These are phyloP conservation scores for Congeria kusceri DNA, from an alignment of 2,888 invertebrate species.

Conservation along the genomic window DNA sequence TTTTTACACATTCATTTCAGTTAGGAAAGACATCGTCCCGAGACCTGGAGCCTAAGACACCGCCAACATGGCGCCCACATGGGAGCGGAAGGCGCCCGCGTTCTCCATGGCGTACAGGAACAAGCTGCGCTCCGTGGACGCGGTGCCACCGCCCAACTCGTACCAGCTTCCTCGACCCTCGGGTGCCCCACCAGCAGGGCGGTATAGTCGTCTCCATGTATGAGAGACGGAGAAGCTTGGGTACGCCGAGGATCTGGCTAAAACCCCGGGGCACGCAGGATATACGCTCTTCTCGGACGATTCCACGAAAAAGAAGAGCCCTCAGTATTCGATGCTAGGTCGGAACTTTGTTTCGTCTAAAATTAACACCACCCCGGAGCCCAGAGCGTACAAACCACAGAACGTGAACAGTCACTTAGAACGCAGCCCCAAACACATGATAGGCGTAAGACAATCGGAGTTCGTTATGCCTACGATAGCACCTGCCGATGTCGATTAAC, in stretches of 20 bases:
- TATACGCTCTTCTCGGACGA: constrained; percentile 60
- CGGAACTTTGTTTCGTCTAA: constrained; percentile 54
- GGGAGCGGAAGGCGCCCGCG: constrained; percentile 68
- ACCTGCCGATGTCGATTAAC: constrained; percentile 62
- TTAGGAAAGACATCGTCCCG: constrained; percentile 55
- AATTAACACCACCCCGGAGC: constrained; percentile 71
- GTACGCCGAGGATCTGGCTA: constrained; percentile 73
- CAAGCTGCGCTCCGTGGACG: constrained; percentile 57
- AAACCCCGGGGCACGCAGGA: constrained; percentile 72
- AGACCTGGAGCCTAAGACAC: constrained; percentile 71
- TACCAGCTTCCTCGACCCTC: constrained; percentile 71
- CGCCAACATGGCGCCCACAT: constrained; percentile 54
- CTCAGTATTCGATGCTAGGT: constrained; percentile 69
- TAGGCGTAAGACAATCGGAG: constrained; percentile 76
- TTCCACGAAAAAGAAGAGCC: constrained; percentile 55
- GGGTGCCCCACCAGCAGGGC: constrained; percentile 66
- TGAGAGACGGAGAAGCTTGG: constrained; percentile 59
- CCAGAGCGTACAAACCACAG: constrained; percentile 72
- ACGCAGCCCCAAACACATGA: constrained; percentile 69
- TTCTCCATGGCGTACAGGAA: constrained; percentile 73
- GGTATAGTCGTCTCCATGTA: constrained; percentile 55
- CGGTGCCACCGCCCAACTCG: constrained; percentile 69
- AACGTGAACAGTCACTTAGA: constrained; percentile 62
- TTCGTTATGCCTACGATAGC: constrained; percentile 72
- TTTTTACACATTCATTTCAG: constrained; percentile 56